A percentile compares a stretch with the other conserved stretches of the same genome.
phyloP scores from a whole-genome alignment of 1,140 invertebrate species.

The Musca vetustissima region DNA sequence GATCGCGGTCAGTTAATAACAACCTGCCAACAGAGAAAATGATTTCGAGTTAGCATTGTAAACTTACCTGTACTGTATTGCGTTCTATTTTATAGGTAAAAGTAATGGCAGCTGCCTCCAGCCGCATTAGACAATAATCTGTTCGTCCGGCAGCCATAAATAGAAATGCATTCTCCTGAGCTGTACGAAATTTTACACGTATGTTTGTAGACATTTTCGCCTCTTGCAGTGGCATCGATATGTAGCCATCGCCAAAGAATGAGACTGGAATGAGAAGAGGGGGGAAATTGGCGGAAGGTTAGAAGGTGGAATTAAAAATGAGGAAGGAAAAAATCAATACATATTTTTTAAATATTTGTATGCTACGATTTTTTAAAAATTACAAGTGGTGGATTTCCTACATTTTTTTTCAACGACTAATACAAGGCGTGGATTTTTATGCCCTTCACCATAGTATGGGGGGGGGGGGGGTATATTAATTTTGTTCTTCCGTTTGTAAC shows the following conservation, averaged over 20 bases:
- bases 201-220: conserved; percentile 86
- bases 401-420: no score
- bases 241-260: conserved; percentile 92
- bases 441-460: no score
- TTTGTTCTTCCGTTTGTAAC: no score
- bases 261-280: conserved; percentile 74
- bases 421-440: no score
- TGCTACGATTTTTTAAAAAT: no score
- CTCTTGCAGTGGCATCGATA: conserved; percentile 87
- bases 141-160: conserved; percentile 87
- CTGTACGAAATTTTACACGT: conserved; percentile 84
- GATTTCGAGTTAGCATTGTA: no score
- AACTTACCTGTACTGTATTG: conserved; percentile 50
- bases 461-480: no score
- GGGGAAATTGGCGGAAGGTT: no score
- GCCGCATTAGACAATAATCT: conserved; percentile 88
- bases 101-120: conserved; percentile 72
- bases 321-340: no score
- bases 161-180: conserved; percentile 82
- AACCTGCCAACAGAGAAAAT: background rate
- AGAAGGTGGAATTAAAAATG: no score
- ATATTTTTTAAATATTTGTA: no score
- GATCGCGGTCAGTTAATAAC: background rate
- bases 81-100: conserved; percentile 61
- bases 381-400: no score